phyloP scores from a whole-genome alignment of 2,797 vertebrate species.

The Sebastiscus tertius region DNA sequence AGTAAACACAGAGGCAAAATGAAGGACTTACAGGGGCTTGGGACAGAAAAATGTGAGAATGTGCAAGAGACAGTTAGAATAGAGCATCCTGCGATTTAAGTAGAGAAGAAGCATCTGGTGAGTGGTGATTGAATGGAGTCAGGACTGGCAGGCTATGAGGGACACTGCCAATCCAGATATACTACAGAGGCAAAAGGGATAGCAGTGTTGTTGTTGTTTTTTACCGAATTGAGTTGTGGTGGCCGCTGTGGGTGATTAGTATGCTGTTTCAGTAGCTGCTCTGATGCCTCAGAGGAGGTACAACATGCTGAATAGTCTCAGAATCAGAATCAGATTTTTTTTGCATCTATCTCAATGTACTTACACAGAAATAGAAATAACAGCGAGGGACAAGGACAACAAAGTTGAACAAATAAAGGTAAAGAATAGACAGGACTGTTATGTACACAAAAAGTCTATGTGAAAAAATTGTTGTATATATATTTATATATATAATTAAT shows the following conservation, averaged over 20 bases:
- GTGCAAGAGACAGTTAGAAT: not conserved
- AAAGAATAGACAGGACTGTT: too few relatives aligned
- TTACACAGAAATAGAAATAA: too few relatives aligned
- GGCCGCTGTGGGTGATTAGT: not conserved
- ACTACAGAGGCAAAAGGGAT: not conserved
- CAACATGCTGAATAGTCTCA: not conserved
- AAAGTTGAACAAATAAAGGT: too few relatives aligned
- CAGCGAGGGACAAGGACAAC: too few relatives aligned
- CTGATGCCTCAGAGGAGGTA: not conserved
- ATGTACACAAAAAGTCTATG: too few relatives aligned
- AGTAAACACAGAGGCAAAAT: not conserved
- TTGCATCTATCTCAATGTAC: too few relatives aligned
- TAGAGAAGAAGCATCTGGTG: not conserved
- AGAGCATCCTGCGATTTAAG: not conserved
- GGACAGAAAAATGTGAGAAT: not conserved
- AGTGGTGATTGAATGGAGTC: not conserved
- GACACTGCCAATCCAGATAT: not conserved
- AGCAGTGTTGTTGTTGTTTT: not conserved
- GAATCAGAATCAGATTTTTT: too few relatives aligned
- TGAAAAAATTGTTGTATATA: too few relatives aligned
- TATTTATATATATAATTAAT: too few relatives aligned
- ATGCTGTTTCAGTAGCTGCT: not conserved
- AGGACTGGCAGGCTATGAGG: not conserved
- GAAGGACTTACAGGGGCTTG: not conserved
- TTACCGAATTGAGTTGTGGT: not conserved